Conservation (phyloP, 2,797 vertebrate genomes). For the Myotis daubentonii region DNA sequence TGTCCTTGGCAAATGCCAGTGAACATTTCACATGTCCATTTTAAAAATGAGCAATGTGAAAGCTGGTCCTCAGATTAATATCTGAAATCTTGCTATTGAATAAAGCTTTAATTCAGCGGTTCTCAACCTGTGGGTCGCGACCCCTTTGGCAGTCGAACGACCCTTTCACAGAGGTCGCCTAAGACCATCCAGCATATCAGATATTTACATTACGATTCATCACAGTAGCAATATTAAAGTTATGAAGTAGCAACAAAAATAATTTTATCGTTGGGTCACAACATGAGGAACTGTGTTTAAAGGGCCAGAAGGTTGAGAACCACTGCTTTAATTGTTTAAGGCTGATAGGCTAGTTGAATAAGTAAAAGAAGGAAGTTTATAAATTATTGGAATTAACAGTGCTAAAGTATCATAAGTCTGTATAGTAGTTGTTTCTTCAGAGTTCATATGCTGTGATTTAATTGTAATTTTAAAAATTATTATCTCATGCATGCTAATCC, state of each 20-base stretch:
- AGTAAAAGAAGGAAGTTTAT: conserved; percentile 11
- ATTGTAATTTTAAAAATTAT: conserved; percentile 1
- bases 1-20: not conserved
- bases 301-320: too few species aligned
- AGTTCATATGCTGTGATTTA: not conserved
- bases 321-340: not conserved
- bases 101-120: not conserved
- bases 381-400: conserved; percentile 7
- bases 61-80: not conserved
- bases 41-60: conserved; percentile 16
- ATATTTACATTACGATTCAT: too few species aligned
- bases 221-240: too few species aligned
- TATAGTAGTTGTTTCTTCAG: not conserved
- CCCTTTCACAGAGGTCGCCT: too few species aligned
- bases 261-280: too few species aligned
- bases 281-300: too few species aligned
- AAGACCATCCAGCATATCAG: too few species aligned
- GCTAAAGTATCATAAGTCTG: not conserved
- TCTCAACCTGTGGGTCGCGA: too few species aligned
- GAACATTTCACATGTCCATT: not conserved
- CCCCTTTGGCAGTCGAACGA: too few species aligned
- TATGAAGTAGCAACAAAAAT: too few species aligned
- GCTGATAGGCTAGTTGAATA: not conserved
- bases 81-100: not conserved
- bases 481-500: not conserved